Conservation (phyloP, 2,888 invertebrate genomes). For the Drosophila kambysellisi region DNA sequence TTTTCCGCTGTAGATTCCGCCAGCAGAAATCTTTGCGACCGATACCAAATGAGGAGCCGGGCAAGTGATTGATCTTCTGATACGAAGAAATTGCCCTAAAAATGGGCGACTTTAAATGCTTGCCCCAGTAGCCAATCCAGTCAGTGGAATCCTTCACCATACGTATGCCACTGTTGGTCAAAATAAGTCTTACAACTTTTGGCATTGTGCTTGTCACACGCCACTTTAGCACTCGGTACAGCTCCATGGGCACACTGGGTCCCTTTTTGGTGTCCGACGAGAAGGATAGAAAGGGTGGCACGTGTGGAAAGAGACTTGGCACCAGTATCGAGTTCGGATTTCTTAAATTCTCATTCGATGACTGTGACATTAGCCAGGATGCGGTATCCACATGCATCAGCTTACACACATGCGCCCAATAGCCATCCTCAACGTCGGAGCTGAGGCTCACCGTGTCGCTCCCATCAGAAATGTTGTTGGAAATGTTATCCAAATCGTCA, state of each 20-base stretch:
- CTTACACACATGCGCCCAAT: conserved; percentile 82
- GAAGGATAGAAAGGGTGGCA: conserved; percentile 93
- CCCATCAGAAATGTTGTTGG: conserved; percentile 66
- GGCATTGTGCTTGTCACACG: conserved; percentile 97
- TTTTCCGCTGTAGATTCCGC: conserved; percentile 90
- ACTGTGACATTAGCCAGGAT: conserved; percentile 59
- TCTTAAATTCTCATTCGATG: conserved; percentile 76
- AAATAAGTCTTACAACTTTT: conserved; percentile 93
- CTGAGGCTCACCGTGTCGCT: conserved; percentile 72
- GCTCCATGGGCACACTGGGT: conserved; percentile 88
- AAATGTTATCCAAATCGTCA: conserved; percentile 78
- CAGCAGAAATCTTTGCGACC: conserved; percentile 98
- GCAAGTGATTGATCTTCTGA: conserved; percentile 99
- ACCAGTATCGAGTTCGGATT: conserved; percentile 85
- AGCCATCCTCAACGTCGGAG: conserved; percentile 83
- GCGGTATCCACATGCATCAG: conserved; percentile 67
- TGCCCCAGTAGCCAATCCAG: conserved; percentile 99
- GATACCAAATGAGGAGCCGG: conserved; percentile 98
- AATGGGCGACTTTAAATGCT: conserved; percentile 96
- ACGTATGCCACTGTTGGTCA: conserved; percentile 94
- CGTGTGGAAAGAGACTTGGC: conserved; percentile 89
- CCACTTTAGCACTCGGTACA: conserved; percentile 95
- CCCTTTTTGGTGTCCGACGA: conserved; percentile 88
- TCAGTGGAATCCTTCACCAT: conserved; percentile 93
- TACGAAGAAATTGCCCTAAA: conserved; percentile 94